Base-by-base conservation (phyloP, 2,888 invertebrate genomes). In the Tachina fera region DNA sequence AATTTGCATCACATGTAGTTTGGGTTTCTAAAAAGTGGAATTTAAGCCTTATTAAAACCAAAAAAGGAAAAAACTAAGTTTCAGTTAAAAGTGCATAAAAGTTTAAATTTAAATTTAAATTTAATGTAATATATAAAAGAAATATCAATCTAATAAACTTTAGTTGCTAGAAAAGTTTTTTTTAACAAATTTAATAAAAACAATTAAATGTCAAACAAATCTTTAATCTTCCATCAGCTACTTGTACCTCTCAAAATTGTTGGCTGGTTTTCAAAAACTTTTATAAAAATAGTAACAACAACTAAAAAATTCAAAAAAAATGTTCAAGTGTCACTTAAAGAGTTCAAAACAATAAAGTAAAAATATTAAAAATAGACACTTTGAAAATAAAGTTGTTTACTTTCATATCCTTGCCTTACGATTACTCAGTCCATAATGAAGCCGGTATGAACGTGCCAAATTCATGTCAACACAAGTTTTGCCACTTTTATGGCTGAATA, bases 401-500 rank as follows among this genome's bases (percentile, higher is more conserved):
- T 71, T 41, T 60, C 13, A 41, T 63, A 60, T 51, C n/a, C 58
- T 58, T 56, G 19, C 58, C 65, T 0, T 41, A 43, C 53, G 11
- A 60, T 1, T 39, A 61, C 19, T 74, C 67, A 45, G 39, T 68
- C 31, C 31, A 51, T 39, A 84, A 45, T 22, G 11, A 39, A 16
- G 58, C 22, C 14, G n/a, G 6, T 14, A 70, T 31, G 43, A 75
- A 76, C 80, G 71, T 61, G 80, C 80, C 76, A 76, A 76, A 60
- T 76, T 80, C 58, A 31, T 79, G 56, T 83, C 74, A 83, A 31
- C 74, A 83, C 61, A 76, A 84, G 58, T 84, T 84, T 80, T 80
- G 58, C 58, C 80, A 80, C 80, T 84, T 84, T 80, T 58, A 83
- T 83, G 83, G 76, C 71, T 84, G 75, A 76, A 60, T 80, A 45